These are phyloP conservation scores for Hyles vespertilio DNA, from an alignment of 1,140 invertebrate species.

Conservation along the genomic window DNA sequence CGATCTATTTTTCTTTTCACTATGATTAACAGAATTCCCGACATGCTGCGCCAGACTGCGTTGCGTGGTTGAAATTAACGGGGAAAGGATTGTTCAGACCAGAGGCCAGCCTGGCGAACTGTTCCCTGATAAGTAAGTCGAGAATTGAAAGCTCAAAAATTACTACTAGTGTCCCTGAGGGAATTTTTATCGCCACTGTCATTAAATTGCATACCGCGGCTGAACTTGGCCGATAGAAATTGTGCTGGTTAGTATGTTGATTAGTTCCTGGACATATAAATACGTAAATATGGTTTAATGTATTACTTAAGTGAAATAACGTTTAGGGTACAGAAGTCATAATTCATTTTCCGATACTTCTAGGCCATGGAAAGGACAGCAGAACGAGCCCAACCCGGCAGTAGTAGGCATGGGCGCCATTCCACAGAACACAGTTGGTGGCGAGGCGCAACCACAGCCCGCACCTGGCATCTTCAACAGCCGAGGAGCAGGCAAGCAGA, in stretches of 20 bases:
- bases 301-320: not conserved
- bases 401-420: conserved; percentile 58
- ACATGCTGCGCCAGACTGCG: conserved; percentile 63
- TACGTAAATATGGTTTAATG: no score
- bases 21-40: conserved; percentile 49
- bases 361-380: conserved; percentile 66
- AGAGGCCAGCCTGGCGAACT: conserved; percentile 65
- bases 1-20: conserved; percentile 9
- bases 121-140: conserved; percentile 62
- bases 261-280: no score
- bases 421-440: conserved; percentile 50
- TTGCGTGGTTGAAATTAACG: conserved; percentile 65
- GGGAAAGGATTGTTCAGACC: conserved; percentile 66
- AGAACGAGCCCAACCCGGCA: conserved; percentile 60
- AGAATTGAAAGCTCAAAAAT: no score
- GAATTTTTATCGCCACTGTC: no score
- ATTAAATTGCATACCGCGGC: no score
- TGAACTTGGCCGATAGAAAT: no score
- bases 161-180: no score
- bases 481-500: conserved; percentile 65
- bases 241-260: no score
- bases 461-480: conserved; percentile 59
- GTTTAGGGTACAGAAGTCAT: not conserved
- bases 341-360: conserved; percentile 1
- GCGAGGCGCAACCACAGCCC: conserved; percentile 53